These are phyloP conservation scores for Ommatoiulus sabulosus DNA, from an alignment of 2,888 invertebrate species.

Conservation along the genomic window DNA sequence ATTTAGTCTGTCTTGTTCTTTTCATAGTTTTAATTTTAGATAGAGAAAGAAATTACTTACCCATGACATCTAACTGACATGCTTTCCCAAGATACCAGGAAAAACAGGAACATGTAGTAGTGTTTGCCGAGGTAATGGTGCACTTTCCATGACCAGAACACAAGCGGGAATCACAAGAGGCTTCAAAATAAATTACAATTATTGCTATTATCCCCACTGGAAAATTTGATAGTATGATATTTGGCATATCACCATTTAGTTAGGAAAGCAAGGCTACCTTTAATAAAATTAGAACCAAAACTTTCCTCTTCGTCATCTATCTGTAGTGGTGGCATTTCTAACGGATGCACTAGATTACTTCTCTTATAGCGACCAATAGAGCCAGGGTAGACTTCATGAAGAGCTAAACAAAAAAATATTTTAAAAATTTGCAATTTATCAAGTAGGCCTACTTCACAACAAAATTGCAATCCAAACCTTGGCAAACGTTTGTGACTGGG, in stretches of 20 bases:
- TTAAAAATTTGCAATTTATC: neutral
- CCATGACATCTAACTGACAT: conserved; percentile 21
- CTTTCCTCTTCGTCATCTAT: neutral
- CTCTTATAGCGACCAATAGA: neutral
- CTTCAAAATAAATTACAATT: neutral
- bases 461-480: neutral
- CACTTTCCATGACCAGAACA: neutral
- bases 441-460: neutral
- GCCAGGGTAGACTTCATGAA: neutral
- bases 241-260: neutral
- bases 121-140: neutral
- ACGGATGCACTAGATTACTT: neutral
- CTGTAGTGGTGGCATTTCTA: neutral
- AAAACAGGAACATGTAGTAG: neutral
- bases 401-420: neutral
- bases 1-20: too few species aligned
- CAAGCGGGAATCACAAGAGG: neutral
- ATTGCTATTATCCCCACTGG: neutral
- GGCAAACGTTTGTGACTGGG: neutral
- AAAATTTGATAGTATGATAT: neutral
- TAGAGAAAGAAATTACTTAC: neutral
- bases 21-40: too few species aligned
- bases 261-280: neutral
- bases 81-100: conserved; percentile 32
- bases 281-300: neutral